Evolutionary conservation across 2,797 vertebrate species (phyloP), one percentile per base, ranked within the genome.

Genomic region (Sebastes minor): DNA sequence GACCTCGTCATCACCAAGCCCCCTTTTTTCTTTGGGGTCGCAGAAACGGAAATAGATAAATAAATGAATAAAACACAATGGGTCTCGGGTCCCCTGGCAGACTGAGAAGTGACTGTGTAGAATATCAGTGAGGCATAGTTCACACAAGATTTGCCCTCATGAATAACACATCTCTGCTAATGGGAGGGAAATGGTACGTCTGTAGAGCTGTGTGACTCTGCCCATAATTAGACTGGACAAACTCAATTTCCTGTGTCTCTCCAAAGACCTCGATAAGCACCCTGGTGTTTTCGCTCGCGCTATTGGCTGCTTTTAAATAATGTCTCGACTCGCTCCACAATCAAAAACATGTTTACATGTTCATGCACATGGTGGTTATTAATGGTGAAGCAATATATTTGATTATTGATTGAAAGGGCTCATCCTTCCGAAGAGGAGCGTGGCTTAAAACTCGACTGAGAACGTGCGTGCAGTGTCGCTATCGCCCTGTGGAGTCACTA

Each of bases 101-200:
- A 91, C 91, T 84, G 90, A 86, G 87, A 91, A 85, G 89, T 83
- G 86, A 92, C 87, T 86, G 87, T 68, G 82, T 84, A 55, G 95
- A 95, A 96, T 96, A 95, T 94, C 93, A 96, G 95, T 95, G 94
- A 94, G 92, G 93, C 86, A 93, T 65, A 95, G 95, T 96, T 95
- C 94, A 95, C 93, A 89, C 90, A 90, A 89, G 92, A 92, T 94
- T 93, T 94, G 93, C 94, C 95, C 96, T 96, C 95, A 96, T 96
- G 95, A 96, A 96, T 96, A 96, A 96, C 92, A 91, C 94, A 95
- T 95, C 81, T 85, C 80, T 87, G 91, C 93, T 96, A 96, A 96
- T 95, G 91, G 95, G 93, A 92, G 92, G 86, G 90, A 94, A 94
- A 93, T 80, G 74, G 89, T 91, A 81, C 23, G 86, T 93, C 93